Conservation (phyloP, 2,113 vertebrate genomes). For the Rhinopomastus cyanomelas region DNA sequence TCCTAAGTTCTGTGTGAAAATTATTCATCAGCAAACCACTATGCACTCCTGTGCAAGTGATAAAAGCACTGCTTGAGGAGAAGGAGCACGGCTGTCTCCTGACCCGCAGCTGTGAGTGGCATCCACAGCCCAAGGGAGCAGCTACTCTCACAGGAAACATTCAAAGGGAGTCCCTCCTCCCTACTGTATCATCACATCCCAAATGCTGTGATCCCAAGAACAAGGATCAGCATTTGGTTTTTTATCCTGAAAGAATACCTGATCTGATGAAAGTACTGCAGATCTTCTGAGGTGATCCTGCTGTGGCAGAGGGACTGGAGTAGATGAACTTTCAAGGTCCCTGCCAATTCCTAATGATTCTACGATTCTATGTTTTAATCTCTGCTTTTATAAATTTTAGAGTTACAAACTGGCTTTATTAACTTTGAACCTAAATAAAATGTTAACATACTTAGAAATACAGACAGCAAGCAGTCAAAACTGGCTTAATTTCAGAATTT, state of each 20-base stretch:
- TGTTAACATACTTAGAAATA: background rate
- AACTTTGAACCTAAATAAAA: background rate
- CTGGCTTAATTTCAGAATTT: background rate
- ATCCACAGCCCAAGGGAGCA: background rate
- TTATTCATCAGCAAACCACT: background rate
- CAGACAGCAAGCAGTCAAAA: background rate
- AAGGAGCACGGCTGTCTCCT: background rate
- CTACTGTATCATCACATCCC: background rate
- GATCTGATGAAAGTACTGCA: background rate
- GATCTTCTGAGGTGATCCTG: too few relatives aligned
- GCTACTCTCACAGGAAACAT: background rate
- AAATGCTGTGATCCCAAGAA: background rate
- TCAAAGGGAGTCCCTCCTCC: background rate
- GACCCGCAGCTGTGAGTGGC: background rate
- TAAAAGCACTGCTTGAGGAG: background rate
- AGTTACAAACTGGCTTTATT: background rate
- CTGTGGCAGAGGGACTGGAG: too few relatives aligned
- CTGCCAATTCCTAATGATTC: too few relatives aligned
- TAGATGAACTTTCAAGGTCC: too few relatives aligned
- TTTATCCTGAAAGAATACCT: background rate
- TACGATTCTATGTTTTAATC: background rate
- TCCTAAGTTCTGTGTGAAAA: background rate
- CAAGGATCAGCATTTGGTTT: background rate
- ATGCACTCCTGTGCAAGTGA: background rate
- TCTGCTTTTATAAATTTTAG: background rate